These are phyloP conservation scores for Cosmorhoe ocellata DNA, from an alignment of 2,888 invertebrate genomes.

Conservation along the genomic window DNA sequence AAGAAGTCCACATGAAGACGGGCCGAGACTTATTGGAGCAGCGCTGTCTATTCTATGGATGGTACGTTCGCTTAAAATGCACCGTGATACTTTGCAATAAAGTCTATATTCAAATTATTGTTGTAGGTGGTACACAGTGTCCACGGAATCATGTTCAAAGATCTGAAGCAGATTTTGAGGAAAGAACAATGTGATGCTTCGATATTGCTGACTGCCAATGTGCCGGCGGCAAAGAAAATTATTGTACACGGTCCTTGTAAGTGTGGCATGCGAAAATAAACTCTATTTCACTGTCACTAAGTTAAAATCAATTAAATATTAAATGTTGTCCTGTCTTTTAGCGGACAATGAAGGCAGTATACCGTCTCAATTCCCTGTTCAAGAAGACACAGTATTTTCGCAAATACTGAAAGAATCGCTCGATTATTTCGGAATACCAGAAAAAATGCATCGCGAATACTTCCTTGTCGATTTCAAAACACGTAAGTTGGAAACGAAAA, in stretches of 20 bases:
- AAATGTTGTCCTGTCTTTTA: slow-evolving; percentile 40
- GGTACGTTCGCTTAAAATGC: slow-evolving; percentile 76
- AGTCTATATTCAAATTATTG: slow-evolving; percentile 11
- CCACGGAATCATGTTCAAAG: slow-evolving; percentile 99
- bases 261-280: slow-evolving; percentile 18
- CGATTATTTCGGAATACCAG: slow-evolving; percentile 98
- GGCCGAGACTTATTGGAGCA: slow-evolving; percentile 96
- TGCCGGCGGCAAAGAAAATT: slow-evolving; percentile 99
- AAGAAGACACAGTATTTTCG: slow-evolving; percentile 98
- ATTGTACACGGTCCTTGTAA: slow-evolving; percentile 93
- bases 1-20: slow-evolving; percentile 96
- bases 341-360: slow-evolving; percentile 96
- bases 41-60: slow-evolving; percentile 98
- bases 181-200: slow-evolving; percentile 99
- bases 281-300: background rate
- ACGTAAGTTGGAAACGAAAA: slow-evolving; percentile 84
- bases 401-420: slow-evolving; percentile 97
- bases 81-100: background rate
- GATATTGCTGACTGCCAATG: slow-evolving; percentile 98
- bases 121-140: slow-evolving; percentile 97
- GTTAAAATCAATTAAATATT: background rate
- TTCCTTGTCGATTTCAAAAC: slow-evolving; percentile 99
- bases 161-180: slow-evolving; percentile 97
- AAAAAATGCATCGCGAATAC: slow-evolving; percentile 92
- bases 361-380: slow-evolving; percentile 98